A percentile compares a stretch with the other conserved stretches of the same genome.
phyloP scores from a whole-genome alignment of 2,113 vertebrate species.

The Arothron firmamentum region DNA sequence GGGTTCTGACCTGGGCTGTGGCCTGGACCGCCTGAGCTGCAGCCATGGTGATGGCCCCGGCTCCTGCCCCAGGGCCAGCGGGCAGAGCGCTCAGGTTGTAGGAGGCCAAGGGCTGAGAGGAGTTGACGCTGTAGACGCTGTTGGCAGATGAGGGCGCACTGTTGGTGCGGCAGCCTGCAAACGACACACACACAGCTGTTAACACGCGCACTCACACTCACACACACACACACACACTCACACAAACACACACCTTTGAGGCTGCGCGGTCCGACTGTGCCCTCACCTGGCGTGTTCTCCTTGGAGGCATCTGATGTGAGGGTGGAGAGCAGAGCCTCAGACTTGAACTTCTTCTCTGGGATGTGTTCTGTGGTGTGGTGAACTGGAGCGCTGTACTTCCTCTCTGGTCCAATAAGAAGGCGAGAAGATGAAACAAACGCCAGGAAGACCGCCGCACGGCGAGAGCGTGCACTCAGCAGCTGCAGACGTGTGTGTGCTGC shows the following conservation, averaged over 20 bases:
- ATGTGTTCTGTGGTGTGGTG: conserved; percentile 94
- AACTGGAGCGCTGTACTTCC: conserved; percentile 88
- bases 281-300: conserved; percentile 89
- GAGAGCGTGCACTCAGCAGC: not conserved
- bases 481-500: too few relatives aligned
- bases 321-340: conserved; percentile 96
- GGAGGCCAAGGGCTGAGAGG: conserved; percentile 89
- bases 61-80: conserved; percentile 82
- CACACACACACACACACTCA: not conserved
- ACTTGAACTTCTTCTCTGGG: conserved; percentile 98
- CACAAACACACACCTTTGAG: not conserved
- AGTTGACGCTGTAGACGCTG: conserved; percentile 88
- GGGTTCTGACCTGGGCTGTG: conserved; percentile 85
- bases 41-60: conserved; percentile 98
- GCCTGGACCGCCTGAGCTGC: conserved; percentile 98
- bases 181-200: not conserved
- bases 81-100: conserved; percentile 92
- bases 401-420: conserved; percentile 74
- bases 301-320: conserved; percentile 95
- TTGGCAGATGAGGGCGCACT: conserved; percentile 85
- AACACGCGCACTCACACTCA: not conserved
- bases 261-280: not conserved
- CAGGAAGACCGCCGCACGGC: not conserved
- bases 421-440: not conserved
- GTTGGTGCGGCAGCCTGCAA: conserved; percentile 89